Evolutionary conservation across 1,140 invertebrate species (phyloP).

Genomic region (Sinella curviseta): DNA sequence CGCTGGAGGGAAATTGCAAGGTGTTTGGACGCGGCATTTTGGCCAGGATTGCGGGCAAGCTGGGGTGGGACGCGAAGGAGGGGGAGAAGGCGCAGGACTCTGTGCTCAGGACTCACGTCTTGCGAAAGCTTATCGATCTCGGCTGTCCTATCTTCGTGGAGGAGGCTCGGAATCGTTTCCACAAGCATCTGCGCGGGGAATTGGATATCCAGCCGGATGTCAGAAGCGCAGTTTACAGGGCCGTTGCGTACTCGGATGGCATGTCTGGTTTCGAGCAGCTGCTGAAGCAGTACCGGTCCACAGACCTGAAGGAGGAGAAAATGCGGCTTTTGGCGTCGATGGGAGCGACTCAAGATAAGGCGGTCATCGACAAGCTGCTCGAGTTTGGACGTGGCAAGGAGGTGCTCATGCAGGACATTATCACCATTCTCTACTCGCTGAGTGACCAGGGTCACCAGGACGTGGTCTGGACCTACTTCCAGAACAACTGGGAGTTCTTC

Average conservation of each 20-base stretch:
- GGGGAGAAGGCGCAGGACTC: neutral
- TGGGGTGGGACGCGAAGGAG: conserved; percentile 23
- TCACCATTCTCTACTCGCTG: conserved; percentile 56
- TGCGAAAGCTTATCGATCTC: neutral
- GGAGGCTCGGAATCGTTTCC: conserved; percentile 19
- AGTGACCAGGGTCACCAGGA: conserved; percentile 57
- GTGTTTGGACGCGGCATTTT: neutral
- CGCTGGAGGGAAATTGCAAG: neutral
- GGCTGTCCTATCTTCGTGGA: neutral
- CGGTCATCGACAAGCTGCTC: conserved; percentile 72
- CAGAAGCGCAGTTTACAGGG: conserved; percentile 16
- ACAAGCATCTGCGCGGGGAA: neutral
- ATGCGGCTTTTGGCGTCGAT: conserved; percentile 79
- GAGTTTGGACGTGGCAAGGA: conserved; percentile 60
- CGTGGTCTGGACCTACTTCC: conserved; percentile 61
- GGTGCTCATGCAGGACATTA: conserved; percentile 62
- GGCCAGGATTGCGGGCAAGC: neutral
- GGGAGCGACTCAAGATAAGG: conserved; percentile 70
- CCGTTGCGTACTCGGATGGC: neutral
- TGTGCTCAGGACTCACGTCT: neutral
- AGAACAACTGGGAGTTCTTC: conserved; percentile 54
- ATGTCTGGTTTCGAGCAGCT: neutral
- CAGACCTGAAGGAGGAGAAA: conserved; percentile 90
- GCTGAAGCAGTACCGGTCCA: conserved; percentile 64
- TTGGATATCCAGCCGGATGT: conserved; percentile 19